Evolutionary conservation across 2,888 invertebrate genomes (phyloP).

Genomic region (Luperina nickerlii): DNA sequence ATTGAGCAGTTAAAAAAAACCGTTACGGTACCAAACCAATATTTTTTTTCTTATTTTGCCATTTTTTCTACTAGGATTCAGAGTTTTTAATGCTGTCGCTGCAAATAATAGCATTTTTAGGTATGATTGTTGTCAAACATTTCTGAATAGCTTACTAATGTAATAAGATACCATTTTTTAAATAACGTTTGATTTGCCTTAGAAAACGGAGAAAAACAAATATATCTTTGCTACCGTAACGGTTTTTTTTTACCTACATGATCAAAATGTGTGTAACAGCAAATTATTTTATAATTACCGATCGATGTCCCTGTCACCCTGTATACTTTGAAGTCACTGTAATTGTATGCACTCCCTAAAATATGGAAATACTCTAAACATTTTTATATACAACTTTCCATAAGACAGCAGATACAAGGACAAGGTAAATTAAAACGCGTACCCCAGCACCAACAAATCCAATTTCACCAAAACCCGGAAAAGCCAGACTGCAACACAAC

Average conservation of each 20-base stretch:
- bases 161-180: background rate
- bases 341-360: too few species aligned
- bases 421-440: background rate
- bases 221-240: too few species aligned
- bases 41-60: background rate
- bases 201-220: background rate
- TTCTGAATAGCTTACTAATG: background rate
- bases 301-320: too few species aligned
- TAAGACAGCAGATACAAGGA: background rate
- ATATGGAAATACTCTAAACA: too few species aligned
- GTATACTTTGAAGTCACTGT: too few species aligned
- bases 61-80: background rate
- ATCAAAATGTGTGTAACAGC: too few species aligned
- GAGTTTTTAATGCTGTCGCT: background rate
- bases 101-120: background rate
- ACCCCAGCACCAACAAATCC: background rate
- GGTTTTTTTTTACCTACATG: too few species aligned
- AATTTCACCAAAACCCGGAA: background rate
- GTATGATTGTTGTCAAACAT: background rate
- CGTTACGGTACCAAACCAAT: background rate
- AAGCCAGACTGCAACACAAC: slow-evolving; percentile 7
- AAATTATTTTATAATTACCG: too few species aligned
- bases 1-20: background rate
- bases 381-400: too few species aligned
- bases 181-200: background rate